A percentile compares a stretch with the other conserved stretches of the same genome.
Evolutionary conservation across 2,888 invertebrate genomes (phyloP).

Genomic region (Hermaeophaga mercurialis): DNA sequence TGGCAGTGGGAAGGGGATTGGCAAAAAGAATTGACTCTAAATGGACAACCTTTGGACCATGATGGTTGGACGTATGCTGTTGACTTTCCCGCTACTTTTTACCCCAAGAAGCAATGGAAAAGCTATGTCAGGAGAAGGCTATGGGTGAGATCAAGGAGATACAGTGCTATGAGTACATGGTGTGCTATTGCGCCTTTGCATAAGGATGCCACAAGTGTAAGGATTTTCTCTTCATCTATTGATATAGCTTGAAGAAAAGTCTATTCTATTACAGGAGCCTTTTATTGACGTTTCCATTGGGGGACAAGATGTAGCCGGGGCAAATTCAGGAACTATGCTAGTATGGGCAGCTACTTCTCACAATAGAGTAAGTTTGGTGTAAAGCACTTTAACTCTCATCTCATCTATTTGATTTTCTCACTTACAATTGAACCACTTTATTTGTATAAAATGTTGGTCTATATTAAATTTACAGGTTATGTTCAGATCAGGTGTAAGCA

Average conservation of each 20-base stretch:
- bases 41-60: conserved; percentile 86
- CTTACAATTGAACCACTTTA: too few relatives aligned
- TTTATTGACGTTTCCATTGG: conserved; percentile 91
- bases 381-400: too few relatives aligned
- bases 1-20: conserved; percentile 98
- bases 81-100: conserved; percentile 86
- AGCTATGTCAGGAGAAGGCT: conserved; percentile 87
- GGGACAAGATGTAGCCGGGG: conserved; percentile 81
- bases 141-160: conserved; percentile 87
- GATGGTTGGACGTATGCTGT: conserved; percentile 95
- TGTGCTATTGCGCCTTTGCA: conserved; percentile 88
- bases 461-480: conserved; percentile 65
- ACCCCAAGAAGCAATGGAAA: conserved; percentile 83
- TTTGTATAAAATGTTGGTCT: neutral
- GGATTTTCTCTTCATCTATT: conserved; percentile 15
- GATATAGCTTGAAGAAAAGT: neutral
- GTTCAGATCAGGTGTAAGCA: conserved; percentile 82
- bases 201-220: conserved; percentile 81
- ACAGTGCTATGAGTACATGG: conserved; percentile 91
- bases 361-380: conserved; percentile 76
- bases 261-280: conserved; percentile 69
- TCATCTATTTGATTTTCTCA: too few relatives aligned
- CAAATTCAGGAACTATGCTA: conserved; percentile 73
- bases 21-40: conserved; percentile 79
- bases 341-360: conserved; percentile 95